A percentile compares a stretch with the other conserved stretches of the same genome.
These are phyloP conservation scores for Drosophila eugracilis DNA, from an alignment of 1,140 invertebrate genomes.

Conservation along the genomic window DNA sequence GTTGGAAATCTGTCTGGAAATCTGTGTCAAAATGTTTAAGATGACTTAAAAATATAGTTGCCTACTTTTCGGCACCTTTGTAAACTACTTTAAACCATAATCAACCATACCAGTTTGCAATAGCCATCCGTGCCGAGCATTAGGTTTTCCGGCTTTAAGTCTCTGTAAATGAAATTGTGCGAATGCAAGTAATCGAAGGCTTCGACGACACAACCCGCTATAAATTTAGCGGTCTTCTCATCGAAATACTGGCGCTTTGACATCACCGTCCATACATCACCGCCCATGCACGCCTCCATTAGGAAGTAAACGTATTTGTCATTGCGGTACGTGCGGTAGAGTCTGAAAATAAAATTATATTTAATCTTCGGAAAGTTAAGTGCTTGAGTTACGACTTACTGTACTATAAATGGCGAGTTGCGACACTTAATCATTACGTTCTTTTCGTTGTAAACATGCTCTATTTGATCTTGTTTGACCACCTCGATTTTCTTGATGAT, in stretches of 20 bases:
- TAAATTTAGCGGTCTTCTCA: conserved; percentile 94
- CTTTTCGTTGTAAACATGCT: conserved; percentile 97
- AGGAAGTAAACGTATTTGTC: conserved; percentile 98
- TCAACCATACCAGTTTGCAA: conserved; percentile 92
- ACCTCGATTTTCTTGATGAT: conserved; percentile 97
- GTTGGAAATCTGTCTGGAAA: too few relatives aligned
- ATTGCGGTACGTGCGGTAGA: conserved; percentile 97
- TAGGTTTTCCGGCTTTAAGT: conserved; percentile 98
- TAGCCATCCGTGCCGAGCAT: conserved; percentile 95
- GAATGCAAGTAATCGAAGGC: conserved; percentile 96
- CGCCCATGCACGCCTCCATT: conserved; percentile 98
- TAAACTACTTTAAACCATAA: background rate
- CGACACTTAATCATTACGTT: conserved; percentile 93
- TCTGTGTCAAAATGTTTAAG: too few relatives aligned
- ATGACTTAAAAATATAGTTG: too few relatives aligned
- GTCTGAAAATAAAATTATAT: conserved; percentile 85
- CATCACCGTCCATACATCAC: conserved; percentile 98
- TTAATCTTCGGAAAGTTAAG: background rate
- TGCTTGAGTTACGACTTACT: conserved; percentile 86
- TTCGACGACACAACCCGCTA: conserved; percentile 95
- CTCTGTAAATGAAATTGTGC: conserved; percentile 95
- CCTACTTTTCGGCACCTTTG: background rate
- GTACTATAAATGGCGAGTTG: conserved; percentile 92
- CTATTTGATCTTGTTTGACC: conserved; percentile 96
- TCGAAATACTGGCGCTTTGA: conserved; percentile 93